phyloP scores from a whole-genome alignment of 2,888 invertebrate genomes.

The Acleris literana region DNA sequence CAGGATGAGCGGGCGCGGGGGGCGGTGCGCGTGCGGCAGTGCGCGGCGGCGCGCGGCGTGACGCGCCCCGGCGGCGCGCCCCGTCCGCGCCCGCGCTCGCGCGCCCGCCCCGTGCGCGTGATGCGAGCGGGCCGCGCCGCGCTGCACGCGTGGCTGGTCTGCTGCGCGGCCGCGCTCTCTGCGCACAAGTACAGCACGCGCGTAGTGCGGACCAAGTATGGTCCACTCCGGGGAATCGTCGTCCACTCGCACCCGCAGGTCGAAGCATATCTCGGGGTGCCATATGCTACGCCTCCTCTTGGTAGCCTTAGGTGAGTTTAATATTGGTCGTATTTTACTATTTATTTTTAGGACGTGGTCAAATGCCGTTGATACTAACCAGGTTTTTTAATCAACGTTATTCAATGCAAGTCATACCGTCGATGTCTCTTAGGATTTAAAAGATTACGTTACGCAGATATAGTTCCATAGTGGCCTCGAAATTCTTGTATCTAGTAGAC shows the following conservation, averaged over 20 bases:
- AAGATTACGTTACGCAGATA: too few relatives aligned
- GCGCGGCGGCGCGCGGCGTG: conserved; percentile 48
- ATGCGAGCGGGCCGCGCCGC: conserved; percentile 81
- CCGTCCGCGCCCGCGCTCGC: conserved; percentile 56
- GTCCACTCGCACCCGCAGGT: conserved; percentile 92
- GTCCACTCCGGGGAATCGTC: conserved; percentile 92
- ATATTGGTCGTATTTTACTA: background rate
- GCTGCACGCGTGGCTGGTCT: conserved; percentile 83
- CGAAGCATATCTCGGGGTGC: conserved; percentile 96
- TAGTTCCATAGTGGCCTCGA: too few relatives aligned
- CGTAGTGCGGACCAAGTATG: conserved; percentile 95
- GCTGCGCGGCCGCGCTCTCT: conserved; percentile 81
- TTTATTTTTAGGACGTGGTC: conserved; percentile 4
- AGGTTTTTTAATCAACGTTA: too few relatives aligned
- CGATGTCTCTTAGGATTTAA: too few relatives aligned
- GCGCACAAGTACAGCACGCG: conserved; percentile 92
- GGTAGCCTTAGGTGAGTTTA: conserved; percentile 90
- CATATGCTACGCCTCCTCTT: conserved; percentile 95
- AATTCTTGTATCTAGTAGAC: too few relatives aligned
- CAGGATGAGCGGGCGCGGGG: conserved; percentile 60
- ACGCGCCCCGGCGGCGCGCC: conserved; percentile 54
- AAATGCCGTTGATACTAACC: too few relatives aligned
- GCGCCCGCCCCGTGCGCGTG: conserved; percentile 68
- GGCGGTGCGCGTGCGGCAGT: conserved; percentile 55
- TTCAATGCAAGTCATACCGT: too few relatives aligned